Base-by-base conservation (phyloP, 2,797 vertebrate species). In the Sandelia bainsii region DNA sequence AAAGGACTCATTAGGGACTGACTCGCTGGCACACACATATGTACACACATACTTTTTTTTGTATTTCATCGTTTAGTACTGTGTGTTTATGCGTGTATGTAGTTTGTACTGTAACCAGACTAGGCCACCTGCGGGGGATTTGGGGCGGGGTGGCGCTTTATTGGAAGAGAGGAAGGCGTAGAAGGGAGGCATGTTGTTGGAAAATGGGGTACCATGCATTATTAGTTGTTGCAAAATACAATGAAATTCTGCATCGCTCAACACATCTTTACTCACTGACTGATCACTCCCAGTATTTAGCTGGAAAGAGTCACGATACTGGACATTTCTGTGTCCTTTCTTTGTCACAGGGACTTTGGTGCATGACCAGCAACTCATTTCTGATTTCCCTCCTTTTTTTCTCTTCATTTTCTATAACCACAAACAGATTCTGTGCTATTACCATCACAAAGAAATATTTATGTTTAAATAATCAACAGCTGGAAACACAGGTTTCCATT, bases 101-200 rank as follows among this genome's bases (percentile, higher is more conserved):
- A 54, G 70, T 84, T 57, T 72, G 69, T 74, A 73, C 46, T 79
- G 82, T 74, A 83, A 82, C 79, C 86, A 83, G 80, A 80, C 76
- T 75, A 84, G 84, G 90, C 89, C 93, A 94, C 90, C 91, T 94
- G 92, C 77, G 60, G 86, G 92, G 92, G 91, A 93, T 91, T 93
- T 93, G 78, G 87, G 86, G 79, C 23, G 63, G 89, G 84, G 82
- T 87, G 87, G 83, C 76, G 81, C 52, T 85, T 68, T 72, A 65
- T 52, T 77, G 79, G 57, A 82, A 61, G 53, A 65, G 48, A 82
- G 25, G 71, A 83, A 74, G 67, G 78, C 22, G 69, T 54, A 76
- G 65, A 74, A 49, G 39, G 51, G 51, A 89, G 57, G 52, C 59
- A 29, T 67, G 52, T 63, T 69, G 70, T 58, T 87, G 19, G 63